Evolutionary conservation across 2,113 vertebrate species (phyloP), one percentile per base, ranked within the genome.

Genomic region (Malaclemys terrapin): DNA sequence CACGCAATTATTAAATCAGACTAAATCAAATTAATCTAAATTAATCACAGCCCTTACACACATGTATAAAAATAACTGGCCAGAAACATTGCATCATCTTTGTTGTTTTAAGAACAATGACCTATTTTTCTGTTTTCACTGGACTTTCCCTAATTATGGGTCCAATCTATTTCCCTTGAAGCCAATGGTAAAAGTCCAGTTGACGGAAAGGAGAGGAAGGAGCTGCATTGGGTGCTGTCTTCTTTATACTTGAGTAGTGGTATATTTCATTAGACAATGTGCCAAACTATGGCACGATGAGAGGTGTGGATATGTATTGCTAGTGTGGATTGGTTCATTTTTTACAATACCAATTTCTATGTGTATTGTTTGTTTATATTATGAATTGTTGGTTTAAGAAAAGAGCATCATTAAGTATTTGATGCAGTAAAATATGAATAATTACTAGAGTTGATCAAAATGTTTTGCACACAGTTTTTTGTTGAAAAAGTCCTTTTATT

Each of bases 21-120:
- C 87, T 95, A 91, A 98, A 97, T 98, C 97, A 95, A 97, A 97
- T 97, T 96, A 97, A 97, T 94, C 96, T 95, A 89, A 94, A 96
- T 97, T 97, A 96, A 98, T 97, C 96, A 95, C 81, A 72, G 82
- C 94, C 85, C 89, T 91, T 92, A 65, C 38, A 84, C 20, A 54
- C 83, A 91, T 45, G 38, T 5, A 82, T 38, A 0, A 97, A 96
- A 94, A 97, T 89, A 93, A 91, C 91, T 91, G 93, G 72, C 96
- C 95, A 95, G 92, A 92, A 97, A 91, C 83, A 93, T 35, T 1
- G 2, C 78, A 82, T 93, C 75, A 35, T 92, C 49, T 45, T 94
- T 49, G 93, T 87, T 94, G 22, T 92, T 92, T 94, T 97, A 93
- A 96, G 59, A 89, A 94, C 0, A 75, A 54, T 92, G 97, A 95